These are phyloP conservation scores for Larimichthys crocea DNA, from an alignment of 2,113 vertebrate genomes.

Conservation along the genomic window DNA sequence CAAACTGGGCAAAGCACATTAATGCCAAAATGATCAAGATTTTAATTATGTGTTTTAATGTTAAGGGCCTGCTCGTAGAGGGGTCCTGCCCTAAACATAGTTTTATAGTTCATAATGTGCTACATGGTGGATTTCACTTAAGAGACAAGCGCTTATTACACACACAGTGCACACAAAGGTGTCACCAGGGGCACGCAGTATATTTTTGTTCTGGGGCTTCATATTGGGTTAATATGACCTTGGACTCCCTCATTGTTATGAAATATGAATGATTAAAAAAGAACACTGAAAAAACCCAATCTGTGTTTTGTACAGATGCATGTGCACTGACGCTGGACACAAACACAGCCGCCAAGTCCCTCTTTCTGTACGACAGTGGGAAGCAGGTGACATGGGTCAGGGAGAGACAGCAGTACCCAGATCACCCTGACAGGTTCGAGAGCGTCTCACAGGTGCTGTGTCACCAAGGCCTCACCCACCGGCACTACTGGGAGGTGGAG, in stretches of 20 bases:
- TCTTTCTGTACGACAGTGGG: constrained; percentile 38
- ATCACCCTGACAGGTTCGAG: constrained; percentile 53
- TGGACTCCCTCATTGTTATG: not conserved
- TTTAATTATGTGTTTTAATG: no score
- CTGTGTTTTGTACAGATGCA: constrained; percentile 29
- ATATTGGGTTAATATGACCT: not conserved
- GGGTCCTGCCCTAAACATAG: not conserved
- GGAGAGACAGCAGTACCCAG: constrained; percentile 26
- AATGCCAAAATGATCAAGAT: no score
- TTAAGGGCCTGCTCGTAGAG: no score
- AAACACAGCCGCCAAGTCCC: constrained; percentile 40
- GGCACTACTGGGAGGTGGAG: constrained; percentile 60
- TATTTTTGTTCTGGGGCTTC: not conserved
- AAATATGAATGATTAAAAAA: not conserved
- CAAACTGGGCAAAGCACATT: no score
- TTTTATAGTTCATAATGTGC: not conserved
- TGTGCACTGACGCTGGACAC: constrained; percentile 21
- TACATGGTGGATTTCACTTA: not conserved
- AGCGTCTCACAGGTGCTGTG: constrained; percentile 56
- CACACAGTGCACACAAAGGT: not conserved
- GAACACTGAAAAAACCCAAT: not conserved
- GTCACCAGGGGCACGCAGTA: not conserved
- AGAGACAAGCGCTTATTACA: not conserved
- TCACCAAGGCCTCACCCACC: constrained; percentile 29
- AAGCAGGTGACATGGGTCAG: constrained; percentile 49